Conservation (phyloP, 2,888 invertebrate genomes). For the Oscheius sp. region DNA sequence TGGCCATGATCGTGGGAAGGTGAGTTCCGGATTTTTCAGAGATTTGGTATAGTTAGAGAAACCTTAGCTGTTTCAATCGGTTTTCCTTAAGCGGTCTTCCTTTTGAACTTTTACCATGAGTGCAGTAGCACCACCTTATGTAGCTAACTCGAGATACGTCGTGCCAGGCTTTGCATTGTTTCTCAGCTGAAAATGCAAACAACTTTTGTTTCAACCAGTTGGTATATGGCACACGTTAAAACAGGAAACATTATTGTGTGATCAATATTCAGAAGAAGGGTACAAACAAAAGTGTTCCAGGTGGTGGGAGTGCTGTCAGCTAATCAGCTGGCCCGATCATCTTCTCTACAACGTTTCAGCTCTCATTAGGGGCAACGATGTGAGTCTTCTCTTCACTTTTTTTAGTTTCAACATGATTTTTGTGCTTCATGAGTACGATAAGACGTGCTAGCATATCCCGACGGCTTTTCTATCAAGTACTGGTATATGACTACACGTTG, state of each 20-base stretch:
- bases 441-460: too few species aligned
- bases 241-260: too few species aligned
- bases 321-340: slow-evolving; percentile 68
- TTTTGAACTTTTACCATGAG: too few species aligned
- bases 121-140: too few species aligned
- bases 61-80: too few species aligned
- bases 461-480: too few species aligned
- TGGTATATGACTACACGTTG: too few species aligned
- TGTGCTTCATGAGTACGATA: too few species aligned
- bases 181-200: background rate
- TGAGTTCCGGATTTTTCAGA: slow-evolving; percentile 13
- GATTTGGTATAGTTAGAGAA: background rate
- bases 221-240: too few species aligned
- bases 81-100: too few species aligned
- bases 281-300: slow-evolving; percentile 33
- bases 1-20: slow-evolving; percentile 65
- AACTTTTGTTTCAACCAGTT: background rate
- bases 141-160: too few species aligned
- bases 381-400: slow-evolving; percentile 34
- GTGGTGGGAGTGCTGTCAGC: slow-evolving; percentile 69
- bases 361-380: slow-evolving; percentile 62
- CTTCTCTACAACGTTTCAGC: slow-evolving; percentile 65
- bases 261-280: too few species aligned
- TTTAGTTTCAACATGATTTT: background rate
- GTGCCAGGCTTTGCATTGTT: background rate